Evolutionary conservation across 2,888 invertebrate species (phyloP).

Genomic region (Synergus itoensis): DNA sequence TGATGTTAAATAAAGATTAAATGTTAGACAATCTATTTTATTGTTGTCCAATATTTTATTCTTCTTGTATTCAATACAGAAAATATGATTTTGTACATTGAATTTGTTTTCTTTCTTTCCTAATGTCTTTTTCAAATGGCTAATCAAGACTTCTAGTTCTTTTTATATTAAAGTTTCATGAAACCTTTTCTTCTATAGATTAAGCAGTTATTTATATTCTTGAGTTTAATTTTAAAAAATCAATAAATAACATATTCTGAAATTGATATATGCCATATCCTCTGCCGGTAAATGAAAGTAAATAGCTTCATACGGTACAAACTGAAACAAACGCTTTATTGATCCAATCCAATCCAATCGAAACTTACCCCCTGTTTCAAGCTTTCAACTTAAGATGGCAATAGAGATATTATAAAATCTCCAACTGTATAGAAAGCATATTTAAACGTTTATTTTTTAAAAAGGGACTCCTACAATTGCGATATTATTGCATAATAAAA

Average conservation of each 20-base stretch:
- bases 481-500: too few species aligned
- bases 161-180: too few species aligned
- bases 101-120: too few species aligned
- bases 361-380: neutral
- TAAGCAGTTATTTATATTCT: neutral
- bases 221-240: neutral
- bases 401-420: neutral
- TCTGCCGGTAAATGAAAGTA: neutral
- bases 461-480: too few species aligned
- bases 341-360: neutral
- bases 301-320: neutral
- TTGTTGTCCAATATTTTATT: neutral
- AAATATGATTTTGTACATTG: too few species aligned
- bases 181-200: neutral
- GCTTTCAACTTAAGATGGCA: neutral
- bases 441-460: too few species aligned
- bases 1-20: constrained; percentile 19
- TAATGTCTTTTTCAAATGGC: too few species aligned
- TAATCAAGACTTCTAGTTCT: too few species aligned
- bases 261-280: neutral
- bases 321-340: neutral
- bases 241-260: neutral
- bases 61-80: neutral
- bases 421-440: neutral
- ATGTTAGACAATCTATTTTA: constrained; percentile 20